Conservation (phyloP, 35 echinoderm and acorn worm species). For the Heliocidaris tuberculata region DNA sequence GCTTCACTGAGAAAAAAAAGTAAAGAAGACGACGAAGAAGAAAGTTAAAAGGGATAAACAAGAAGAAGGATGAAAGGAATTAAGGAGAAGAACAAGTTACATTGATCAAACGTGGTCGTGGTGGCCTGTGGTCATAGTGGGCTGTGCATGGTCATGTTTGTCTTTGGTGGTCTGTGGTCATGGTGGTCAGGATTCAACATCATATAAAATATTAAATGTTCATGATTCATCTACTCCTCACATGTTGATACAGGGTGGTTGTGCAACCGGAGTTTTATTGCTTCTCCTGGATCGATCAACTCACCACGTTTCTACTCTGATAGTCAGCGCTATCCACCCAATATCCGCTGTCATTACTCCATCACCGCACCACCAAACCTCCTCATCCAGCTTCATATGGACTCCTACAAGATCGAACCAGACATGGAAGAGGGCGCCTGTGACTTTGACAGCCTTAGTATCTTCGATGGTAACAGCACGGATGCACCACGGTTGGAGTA, state of each 20-base stretch:
- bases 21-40: too few species aligned
- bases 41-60: too few species aligned
- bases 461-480: constrained; percentile 27
- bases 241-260: neutral
- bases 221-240: too few species aligned
- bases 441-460: constrained; percentile 33
- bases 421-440: constrained; percentile 31
- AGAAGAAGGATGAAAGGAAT: too few species aligned
- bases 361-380: neutral
- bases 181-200: too few species aligned
- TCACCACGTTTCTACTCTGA: constrained; percentile 26
- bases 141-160: too few species aligned
- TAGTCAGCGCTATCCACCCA: neutral
- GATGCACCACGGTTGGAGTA: neutral
- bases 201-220: too few species aligned
- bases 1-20: too few species aligned
- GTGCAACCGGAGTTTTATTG: constrained; percentile 3
- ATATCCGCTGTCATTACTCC: constrained; percentile 23
- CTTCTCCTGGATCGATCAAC: neutral
- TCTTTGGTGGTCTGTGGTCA: too few species aligned
- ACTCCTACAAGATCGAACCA: constrained; percentile 32
- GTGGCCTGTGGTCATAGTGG: too few species aligned
- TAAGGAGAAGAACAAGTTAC: too few species aligned
- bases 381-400: neutral
- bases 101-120: too few species aligned